Evolutionary conservation across 2,113 vertebrate species (phyloP).

Genomic region (Parotia lawesii): DNA sequence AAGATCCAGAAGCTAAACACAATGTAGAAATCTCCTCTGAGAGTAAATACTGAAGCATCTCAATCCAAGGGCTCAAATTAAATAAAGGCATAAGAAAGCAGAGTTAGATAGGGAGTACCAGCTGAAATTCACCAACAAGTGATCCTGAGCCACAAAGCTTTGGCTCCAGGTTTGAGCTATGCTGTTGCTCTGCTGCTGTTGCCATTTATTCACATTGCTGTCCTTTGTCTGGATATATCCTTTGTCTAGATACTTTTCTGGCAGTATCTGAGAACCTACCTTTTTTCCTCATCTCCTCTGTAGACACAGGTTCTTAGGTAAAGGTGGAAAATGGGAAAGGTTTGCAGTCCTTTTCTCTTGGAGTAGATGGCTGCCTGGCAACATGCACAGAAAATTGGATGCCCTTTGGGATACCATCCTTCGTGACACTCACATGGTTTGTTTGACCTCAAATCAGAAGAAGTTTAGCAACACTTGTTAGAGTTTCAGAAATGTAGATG

Average conservation of each 20-base stretch:
- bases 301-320: background rate
- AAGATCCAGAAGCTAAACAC: background rate
- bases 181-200: background rate
- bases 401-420: background rate
- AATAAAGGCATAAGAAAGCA: background rate
- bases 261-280: background rate
- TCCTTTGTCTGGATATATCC: background rate
- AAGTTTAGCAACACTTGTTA: background rate
- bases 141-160: background rate
- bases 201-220: background rate
- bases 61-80: background rate
- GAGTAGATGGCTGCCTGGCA: background rate
- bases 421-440: background rate
- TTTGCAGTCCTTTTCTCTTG: background rate
- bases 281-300: background rate
- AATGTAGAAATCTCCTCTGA: background rate
- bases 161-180: background rate
- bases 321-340: background rate
- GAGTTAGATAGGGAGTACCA: background rate
- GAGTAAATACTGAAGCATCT: background rate
- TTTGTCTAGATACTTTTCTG: background rate
- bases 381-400: background rate
- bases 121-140: background rate
- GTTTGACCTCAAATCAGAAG: background rate
- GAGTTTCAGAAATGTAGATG: background rate